phyloP scores from a whole-genome alignment of 2,113 vertebrate species.

The Clarias gariepinus region DNA sequence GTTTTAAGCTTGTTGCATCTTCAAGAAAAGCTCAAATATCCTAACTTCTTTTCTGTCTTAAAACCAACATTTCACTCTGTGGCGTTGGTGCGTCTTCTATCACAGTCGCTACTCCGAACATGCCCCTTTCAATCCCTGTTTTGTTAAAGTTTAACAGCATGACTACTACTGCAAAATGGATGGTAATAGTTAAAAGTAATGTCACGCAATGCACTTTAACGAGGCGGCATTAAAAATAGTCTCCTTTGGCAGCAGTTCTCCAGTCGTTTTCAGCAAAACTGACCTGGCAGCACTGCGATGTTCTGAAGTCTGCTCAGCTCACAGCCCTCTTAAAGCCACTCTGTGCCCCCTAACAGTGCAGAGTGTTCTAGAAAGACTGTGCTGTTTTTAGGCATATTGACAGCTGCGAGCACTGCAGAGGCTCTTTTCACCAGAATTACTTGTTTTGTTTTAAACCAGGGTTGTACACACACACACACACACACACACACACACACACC shows the following conservation, averaged over 20 bases:
- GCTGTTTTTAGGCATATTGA: not conserved
- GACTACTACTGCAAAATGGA: not conserved
- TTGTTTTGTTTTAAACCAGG: not conserved
- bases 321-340: not conserved
- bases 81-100: not conserved
- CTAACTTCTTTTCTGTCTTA: not conserved
- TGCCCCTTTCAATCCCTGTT: not conserved
- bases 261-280: not conserved
- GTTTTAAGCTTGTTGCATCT: not conserved
- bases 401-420: not conserved
- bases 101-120: not conserved
- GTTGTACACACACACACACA: not conserved
- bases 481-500: not conserved
- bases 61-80: not conserved
- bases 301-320: not conserved
- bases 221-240: not conserved
- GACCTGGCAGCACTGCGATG: not conserved
- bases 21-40: not conserved
- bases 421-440: not conserved
- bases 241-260: not conserved
- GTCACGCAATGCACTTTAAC: not conserved
- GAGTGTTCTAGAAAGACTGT: not conserved
- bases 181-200: slow-evolving; percentile 4
- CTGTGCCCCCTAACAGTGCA: not conserved
- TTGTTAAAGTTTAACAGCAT: not conserved